Evolutionary conservation across 2,113 vertebrate genomes (phyloP).

Genomic region (Scartelaos histophorus): DNA sequence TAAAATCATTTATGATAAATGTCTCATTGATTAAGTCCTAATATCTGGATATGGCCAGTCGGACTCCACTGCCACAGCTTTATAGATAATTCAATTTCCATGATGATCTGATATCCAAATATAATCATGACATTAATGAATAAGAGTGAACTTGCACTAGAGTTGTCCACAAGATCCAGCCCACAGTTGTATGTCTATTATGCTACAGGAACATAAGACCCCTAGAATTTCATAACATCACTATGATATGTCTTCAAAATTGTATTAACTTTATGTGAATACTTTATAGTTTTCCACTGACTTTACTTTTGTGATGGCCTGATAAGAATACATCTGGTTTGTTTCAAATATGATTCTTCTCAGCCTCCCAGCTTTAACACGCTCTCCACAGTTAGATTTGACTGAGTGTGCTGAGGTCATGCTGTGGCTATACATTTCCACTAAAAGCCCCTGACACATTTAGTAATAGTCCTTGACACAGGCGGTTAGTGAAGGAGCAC

Average conservation of each 20-base stretch:
- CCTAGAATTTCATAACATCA: neutral
- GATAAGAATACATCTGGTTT: neutral
- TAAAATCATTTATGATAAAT: no score
- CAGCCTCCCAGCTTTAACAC: constrained; percentile 11
- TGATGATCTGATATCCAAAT: neutral
- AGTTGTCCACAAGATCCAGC: neutral
- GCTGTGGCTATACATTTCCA: constrained; percentile 8
- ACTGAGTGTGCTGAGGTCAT: constrained; percentile 7
- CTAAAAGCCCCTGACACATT: constrained; percentile 5
- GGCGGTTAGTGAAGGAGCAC: constrained; percentile 22
- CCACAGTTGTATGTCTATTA: neutral
- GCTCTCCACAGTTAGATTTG: constrained; percentile 4
- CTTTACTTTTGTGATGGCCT: neutral
- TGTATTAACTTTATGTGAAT: neutral
- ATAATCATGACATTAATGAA: no score
- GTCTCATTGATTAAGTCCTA: no score
- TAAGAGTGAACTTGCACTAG: neutral
- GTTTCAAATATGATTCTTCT: neutral
- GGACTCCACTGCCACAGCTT: no score
- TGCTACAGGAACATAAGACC: neutral
- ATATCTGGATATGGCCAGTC: no score
- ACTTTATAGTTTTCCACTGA: neutral
- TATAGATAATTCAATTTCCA: no score
- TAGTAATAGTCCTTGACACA: constrained; percentile 30
- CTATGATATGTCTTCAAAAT: neutral